phyloP scores from a whole-genome alignment of 2,113 vertebrate genomes.

The Acrocephalus kingi region DNA sequence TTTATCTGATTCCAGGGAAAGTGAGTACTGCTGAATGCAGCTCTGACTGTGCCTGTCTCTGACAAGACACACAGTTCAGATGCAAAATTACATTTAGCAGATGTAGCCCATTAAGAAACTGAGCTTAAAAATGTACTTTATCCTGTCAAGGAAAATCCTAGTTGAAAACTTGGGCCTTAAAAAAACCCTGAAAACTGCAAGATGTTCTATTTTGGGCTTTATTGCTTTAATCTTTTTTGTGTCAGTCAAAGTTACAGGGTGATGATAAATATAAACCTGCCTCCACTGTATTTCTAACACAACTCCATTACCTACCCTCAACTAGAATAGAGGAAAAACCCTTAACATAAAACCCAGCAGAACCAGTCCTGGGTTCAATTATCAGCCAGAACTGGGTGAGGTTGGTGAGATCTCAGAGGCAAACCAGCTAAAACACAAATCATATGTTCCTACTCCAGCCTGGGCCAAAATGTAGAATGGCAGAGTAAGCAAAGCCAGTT shows the following conservation, averaged over 20 bases:
- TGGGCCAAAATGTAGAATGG: neutral
- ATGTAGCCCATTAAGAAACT: slow-evolving; percentile 59
- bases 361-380: neutral
- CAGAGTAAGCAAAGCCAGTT: neutral
- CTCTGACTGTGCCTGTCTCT: neutral
- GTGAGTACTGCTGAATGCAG: slow-evolving; percentile 28
- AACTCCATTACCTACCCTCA: neutral
- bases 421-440: neutral
- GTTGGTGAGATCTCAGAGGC: neutral
- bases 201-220: slow-evolving; percentile 32
- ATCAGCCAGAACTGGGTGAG: neutral
- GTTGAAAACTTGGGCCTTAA: slow-evolving; percentile 20
- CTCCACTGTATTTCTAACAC: neutral
- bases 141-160: slow-evolving; percentile 58
- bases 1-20: slow-evolving; percentile 62
- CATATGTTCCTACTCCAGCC: neutral
- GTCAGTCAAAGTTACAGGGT: neutral
- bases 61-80: slow-evolving; percentile 42
- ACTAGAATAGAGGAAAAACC: neutral
- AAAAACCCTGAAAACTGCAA: neutral
- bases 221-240: slow-evolving; percentile 31
- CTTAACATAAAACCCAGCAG: neutral
- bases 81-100: slow-evolving; percentile 64
- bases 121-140: slow-evolving; percentile 36
- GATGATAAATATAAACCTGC: slow-evolving; percentile 24